These are phyloP conservation scores for Pimpla rufipes DNA, from an alignment of 2,888 invertebrate species.

Conservation along the genomic window DNA sequence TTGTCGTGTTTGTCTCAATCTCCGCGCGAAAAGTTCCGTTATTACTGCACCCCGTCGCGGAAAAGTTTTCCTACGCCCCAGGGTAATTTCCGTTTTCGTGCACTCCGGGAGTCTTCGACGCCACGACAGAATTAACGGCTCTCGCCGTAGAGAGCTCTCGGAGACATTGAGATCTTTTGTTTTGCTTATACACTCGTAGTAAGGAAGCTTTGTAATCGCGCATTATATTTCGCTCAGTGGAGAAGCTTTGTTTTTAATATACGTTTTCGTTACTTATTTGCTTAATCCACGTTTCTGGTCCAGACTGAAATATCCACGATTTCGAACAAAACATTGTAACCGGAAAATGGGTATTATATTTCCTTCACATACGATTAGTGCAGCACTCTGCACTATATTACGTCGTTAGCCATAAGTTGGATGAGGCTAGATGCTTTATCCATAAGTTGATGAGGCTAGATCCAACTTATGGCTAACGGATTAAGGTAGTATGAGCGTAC, in stretches of 20 bases:
- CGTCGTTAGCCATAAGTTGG: too few species aligned
- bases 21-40: conserved; percentile 45
- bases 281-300: too few species aligned
- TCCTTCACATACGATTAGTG: too few species aligned
- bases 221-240: background rate
- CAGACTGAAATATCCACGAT: too few species aligned
- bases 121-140: conserved; percentile 59
- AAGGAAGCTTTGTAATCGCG: conserved; percentile 35
- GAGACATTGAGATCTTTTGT: conserved; percentile 1
- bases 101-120: conserved; percentile 26
- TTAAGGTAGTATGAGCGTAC: too few species aligned
- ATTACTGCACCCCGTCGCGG: conserved; percentile 8
- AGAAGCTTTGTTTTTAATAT: conserved; percentile 20
- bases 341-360: too few species aligned
- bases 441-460: too few species aligned
- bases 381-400: too few species aligned
- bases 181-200: conserved; percentile 26
- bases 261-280: background rate
- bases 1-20: conserved; percentile 58
- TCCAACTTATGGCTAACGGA: too few species aligned
- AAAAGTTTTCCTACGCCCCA: conserved; percentile 56
- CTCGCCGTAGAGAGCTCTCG: conserved; percentile 36
- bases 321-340: too few species aligned
- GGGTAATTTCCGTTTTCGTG: conserved; percentile 63
- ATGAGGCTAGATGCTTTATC: too few species aligned